Conservation (phyloP, 1,140 invertebrate genomes). For the Pachyrhynchus sulphureomaculatus region DNA sequence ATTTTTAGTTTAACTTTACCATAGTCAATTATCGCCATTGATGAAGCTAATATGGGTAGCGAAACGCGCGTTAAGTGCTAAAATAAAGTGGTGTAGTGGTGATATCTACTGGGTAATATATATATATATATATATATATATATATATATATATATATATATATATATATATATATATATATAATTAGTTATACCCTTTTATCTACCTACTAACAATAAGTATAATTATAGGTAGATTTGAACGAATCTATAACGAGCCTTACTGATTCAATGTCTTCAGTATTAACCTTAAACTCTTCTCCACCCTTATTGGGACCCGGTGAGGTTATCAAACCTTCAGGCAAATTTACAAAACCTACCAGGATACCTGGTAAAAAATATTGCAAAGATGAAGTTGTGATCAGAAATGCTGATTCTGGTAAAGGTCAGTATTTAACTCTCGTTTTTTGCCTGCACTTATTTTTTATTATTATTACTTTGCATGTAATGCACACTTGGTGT, state of each 20-base stretch:
- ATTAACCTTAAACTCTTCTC: conserved; percentile 52
- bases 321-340: conserved; percentile 85
- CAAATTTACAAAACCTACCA: conserved; percentile 84
- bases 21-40: no score
- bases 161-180: no score
- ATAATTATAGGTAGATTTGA: conserved; percentile 43
- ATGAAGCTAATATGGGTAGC: no score
- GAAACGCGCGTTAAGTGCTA: no score
- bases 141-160: no score
- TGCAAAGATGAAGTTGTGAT: conserved; percentile 93
- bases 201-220: no score
- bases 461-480: conserved; percentile 14
- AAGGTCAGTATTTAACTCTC: conserved; percentile 65
- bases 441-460: background rate
- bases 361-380: conserved; percentile 87
- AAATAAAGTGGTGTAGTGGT: no score
- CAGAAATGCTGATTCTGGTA: conserved; percentile 89
- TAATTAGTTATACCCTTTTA: no score
- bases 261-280: conserved; percentile 45
- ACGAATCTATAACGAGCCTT: conserved; percentile 43
- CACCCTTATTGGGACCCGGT: conserved; percentile 68
- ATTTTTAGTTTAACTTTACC: no score
- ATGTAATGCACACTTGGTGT: no score
- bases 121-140: no score
- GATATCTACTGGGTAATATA: no score